These are phyloP conservation scores for Margaritifera margaritifera DNA, from an alignment of 2,888 invertebrate species.

Conservation along the genomic window DNA sequence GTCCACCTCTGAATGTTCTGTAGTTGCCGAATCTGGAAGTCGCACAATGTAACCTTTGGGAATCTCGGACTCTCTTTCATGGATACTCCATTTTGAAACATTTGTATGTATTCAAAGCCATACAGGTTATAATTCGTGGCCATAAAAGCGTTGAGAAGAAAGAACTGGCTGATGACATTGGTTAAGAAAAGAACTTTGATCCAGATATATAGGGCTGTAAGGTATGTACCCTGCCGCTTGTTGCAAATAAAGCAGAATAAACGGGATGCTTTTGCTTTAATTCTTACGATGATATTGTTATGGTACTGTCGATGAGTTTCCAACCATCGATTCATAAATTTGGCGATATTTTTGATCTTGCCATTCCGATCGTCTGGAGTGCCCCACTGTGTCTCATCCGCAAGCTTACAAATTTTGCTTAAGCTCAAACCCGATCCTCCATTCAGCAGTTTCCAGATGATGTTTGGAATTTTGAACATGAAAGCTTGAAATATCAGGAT, in stretches of 20 bases:
- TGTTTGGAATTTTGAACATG: constrained; percentile 64
- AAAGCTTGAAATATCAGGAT: constrained; percentile 63
- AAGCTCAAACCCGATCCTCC: constrained; percentile 61
- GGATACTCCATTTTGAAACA: constrained; percentile 33
- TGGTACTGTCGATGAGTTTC: constrained; percentile 60
- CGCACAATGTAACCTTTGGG: constrained; percentile 62
- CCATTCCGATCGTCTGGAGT: constrained; percentile 59
- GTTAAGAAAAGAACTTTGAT: constrained; percentile 59
- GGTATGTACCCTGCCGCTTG: constrained; percentile 62
- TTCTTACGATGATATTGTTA: constrained; percentile 54
- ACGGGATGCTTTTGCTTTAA: constrained; percentile 49
- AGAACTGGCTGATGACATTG: constrained; percentile 64
- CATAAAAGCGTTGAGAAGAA: constrained; percentile 64
- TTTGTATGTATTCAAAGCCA: constrained; percentile 57
- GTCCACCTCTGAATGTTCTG: constrained; percentile 63
- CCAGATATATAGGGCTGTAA: constrained; percentile 59
- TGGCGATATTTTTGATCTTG: constrained; percentile 58
- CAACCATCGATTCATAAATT: constrained; percentile 64
- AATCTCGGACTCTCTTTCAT: constrained; percentile 50
- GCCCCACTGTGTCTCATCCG: constrained; percentile 61
- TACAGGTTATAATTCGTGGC: constrained; percentile 63
- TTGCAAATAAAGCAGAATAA: constrained; percentile 61
- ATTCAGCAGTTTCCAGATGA: constrained; percentile 62
- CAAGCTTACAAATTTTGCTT: constrained; percentile 55
- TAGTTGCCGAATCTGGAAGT: constrained; percentile 65